phyloP scores from a whole-genome alignment of 2,888 invertebrate species.

The Tetranychus truncatus region DNA sequence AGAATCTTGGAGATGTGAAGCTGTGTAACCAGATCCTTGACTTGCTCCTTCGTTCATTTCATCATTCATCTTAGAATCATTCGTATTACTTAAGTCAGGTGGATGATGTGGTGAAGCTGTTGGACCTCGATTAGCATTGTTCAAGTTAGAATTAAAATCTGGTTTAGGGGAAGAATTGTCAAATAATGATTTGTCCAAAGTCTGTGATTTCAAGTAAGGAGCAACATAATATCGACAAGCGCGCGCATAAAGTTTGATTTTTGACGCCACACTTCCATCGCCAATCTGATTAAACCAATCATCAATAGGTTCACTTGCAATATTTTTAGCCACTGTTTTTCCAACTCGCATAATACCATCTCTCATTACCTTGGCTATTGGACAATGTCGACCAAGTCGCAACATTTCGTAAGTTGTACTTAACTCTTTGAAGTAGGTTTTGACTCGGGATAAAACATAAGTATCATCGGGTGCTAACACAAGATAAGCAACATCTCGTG shows the following conservation, averaged over 20 bases:
- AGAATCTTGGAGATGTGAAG: neutral
- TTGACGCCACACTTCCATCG: slow-evolving; percentile 57
- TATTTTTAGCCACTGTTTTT: slow-evolving; percentile 43
- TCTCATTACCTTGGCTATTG: slow-evolving; percentile 58
- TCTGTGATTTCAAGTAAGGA: slow-evolving; percentile 22
- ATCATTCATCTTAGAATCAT: neutral
- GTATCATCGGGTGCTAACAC: slow-evolving; percentile 85
- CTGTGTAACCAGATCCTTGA: neutral
- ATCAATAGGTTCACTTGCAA: slow-evolving; percentile 49
- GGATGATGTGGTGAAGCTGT: neutral
- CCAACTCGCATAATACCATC: slow-evolving; percentile 75
- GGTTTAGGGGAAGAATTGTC: slow-evolving; percentile 14
- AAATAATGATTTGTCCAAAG: slow-evolving; percentile 22
- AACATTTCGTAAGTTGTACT: slow-evolving; percentile 85
- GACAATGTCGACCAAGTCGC: slow-evolving; percentile 75
- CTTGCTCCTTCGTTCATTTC: neutral
- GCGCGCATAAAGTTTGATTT: slow-evolving; percentile 69
- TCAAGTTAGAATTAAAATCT: neutral
- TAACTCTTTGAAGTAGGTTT: slow-evolving; percentile 75
- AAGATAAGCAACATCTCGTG: slow-evolving; percentile 81
- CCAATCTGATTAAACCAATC: slow-evolving; percentile 58
- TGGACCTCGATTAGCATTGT: slow-evolving; percentile 12
- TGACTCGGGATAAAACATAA: slow-evolving; percentile 53
- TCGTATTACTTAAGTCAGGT: neutral
- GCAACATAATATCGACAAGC: slow-evolving; percentile 51